Base-by-base conservation (phyloP, 2,888 invertebrate genomes). In the Hoplodrina ambigua region DNA sequence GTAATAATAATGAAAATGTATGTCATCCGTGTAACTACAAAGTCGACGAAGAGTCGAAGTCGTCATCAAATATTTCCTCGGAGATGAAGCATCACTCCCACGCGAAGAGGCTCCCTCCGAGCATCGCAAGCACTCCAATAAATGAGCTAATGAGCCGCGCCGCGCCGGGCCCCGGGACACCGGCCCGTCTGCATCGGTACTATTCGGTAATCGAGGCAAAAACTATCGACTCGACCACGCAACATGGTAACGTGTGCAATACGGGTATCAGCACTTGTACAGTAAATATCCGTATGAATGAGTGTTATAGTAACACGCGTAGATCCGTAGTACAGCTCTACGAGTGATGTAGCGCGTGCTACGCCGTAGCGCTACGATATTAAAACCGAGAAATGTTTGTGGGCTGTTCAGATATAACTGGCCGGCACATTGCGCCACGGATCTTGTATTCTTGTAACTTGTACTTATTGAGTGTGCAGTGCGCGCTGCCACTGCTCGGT, bases 261-360 rank as follows among this genome's bases (percentile, higher is more conserved):
- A 19, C 25, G 15, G 30, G 11, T 7, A 41, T 3, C 30, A 33
- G n/a, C 19, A 37, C 37, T 37, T 19, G 44, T 37, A 7, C 8
- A 8, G 8, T n/a, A 46, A 19, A 30, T 49, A 60, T 49, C 1
- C n/a, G 6, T 33, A 19, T 30, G 6, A 33, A 19, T 49, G 0
- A 30, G 6, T 15, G 15, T 10, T 19, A 17, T 6, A 58, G 15
- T 20, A 20, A 33, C 10, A 19, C 17, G 4, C 20, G 13, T 52
- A 19, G 25, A 11, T 11, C 20, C 13, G 20, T 50, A 54, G 52
- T 37, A n/a, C n/a, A 11, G 11, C 4, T n/a, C 19, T 59, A 53
- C 55, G 55, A 33, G n/a, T 17, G 19, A 1, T 59, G 59, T 63
- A 57, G 63, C 25, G 10, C 37, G 30, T 46, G 13, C 56, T 75